Evolutionary conservation across 2,797 vertebrate genomes (phyloP), one percentile per base, ranked within the genome.

Genomic region (Oreochromis grahami): DNA sequence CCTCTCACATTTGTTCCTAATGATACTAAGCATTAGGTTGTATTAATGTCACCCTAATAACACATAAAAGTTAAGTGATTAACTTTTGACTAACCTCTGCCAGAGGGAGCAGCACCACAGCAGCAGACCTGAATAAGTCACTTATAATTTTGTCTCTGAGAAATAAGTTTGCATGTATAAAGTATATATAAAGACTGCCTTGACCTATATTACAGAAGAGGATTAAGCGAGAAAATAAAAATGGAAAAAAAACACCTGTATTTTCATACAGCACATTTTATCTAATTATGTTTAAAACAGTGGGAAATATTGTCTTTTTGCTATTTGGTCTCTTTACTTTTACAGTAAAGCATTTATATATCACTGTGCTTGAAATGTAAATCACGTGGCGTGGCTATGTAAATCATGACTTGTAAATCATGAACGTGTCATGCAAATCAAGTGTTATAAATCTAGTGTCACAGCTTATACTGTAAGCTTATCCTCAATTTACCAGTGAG

Each of bases 321-420:
- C 4, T 41, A 1, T 21, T 24, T 68, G 63, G 1, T 14, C 63
- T 41, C 36, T 41, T 68, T 24, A 43, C 13, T 70, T 70, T 43
- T 43, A 24, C 5, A 43, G 38, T 26, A 70, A 9, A 70, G 21
- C 38, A 26, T 43, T 26, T 1, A 15, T 26, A 43, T 15, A 43
- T 0, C 13, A 43, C 21, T 15, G 65, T 70, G 38, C 21, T 43
- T 15, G 3, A 70, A 70, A 21, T 63, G 11, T 38, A 63, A 63
- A 38, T 0, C 11, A 0, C 0, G 0, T 60, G 5, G 8, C 1
- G 1, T 0, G 19, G 19, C 58, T 63, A 1, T 63, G 58, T 36
- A 1, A 58, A 58, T 32, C 55, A 58, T 1, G 17, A 58, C 29
- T 32, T 58, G 55, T 32, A 58, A 36, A 63, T 63, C 10, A 63